A percentile compares a stretch with the other conserved stretches of the same genome.
Conservation (phyloP, 1,140 invertebrate genomes). For the Zophobas atratus region DNA sequence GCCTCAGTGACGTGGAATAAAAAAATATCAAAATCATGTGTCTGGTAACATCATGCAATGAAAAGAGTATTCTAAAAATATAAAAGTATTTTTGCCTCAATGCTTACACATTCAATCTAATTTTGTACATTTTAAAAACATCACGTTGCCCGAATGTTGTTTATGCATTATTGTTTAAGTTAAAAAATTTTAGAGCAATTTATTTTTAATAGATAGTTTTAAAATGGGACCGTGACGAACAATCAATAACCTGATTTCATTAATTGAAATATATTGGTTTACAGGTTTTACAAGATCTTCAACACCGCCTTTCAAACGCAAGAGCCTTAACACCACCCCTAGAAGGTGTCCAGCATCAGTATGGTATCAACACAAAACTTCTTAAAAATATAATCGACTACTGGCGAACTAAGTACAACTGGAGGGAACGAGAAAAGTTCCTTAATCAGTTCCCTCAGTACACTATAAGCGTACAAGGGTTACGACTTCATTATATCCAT, state of each 20-base stretch:
- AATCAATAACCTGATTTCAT: too few species aligned
- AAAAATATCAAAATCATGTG: too few species aligned
- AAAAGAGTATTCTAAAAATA: too few species aligned
- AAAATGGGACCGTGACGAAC: background rate
- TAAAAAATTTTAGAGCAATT: too few species aligned
- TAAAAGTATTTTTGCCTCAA: too few species aligned
- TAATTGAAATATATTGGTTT: conserved; percentile 9
- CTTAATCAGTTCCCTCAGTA: conserved; percentile 84
- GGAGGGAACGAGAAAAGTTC: conserved; percentile 75
- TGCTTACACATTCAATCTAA: too few species aligned
- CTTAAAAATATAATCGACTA: conserved; percentile 77
- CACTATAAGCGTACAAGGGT: conserved; percentile 72
- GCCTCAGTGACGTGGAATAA: too few species aligned
- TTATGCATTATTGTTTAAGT: too few species aligned
- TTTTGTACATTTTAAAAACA: too few species aligned
- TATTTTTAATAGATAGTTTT: background rate
- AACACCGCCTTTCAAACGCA: conserved; percentile 65
- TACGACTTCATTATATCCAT: conserved; percentile 76
- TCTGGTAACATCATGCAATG: too few species aligned
- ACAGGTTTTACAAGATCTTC: conserved; percentile 68
- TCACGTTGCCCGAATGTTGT: too few species aligned
- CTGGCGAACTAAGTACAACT: conserved; percentile 83
- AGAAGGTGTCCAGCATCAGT: conserved; percentile 74
- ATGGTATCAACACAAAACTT: conserved; percentile 79
- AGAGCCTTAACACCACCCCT: conserved; percentile 71